Evolutionary conservation across 2,113 vertebrate genomes (phyloP).

Genomic region (Epinephelus moara): DNA sequence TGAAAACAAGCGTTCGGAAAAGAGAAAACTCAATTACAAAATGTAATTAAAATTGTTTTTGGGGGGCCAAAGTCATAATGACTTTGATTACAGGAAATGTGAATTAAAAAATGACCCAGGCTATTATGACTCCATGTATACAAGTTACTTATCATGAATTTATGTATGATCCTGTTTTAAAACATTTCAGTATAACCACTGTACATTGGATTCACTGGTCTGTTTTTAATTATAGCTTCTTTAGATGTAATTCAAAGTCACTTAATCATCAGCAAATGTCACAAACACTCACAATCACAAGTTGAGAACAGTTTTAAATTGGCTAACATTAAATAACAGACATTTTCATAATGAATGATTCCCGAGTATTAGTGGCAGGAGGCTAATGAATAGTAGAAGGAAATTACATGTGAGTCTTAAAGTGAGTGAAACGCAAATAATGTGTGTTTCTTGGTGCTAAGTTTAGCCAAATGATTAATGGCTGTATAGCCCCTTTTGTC

Average conservation of each 20-base stretch:
- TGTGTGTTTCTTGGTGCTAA: background rate
- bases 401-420: background rate
- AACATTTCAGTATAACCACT: no score
- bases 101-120: background rate
- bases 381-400: no score
- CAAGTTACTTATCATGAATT: no score
- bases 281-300: background rate
- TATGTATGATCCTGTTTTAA: no score
- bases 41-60: background rate
- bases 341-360: no score
- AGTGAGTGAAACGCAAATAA: background rate
- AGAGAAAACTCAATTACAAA: background rate
- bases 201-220: no score
- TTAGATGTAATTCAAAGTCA: background rate
- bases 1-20: background rate
- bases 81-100: background rate
- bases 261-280: background rate
- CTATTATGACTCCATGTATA: background rate
- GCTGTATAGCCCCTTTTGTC: background rate
- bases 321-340: no score
- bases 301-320: no score
- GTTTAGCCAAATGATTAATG: background rate
- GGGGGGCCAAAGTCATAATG: background rate
- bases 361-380: no score
- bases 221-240: no score